Evolutionary conservation across 2,113 vertebrate genomes (phyloP).

Genomic region (Alligator mississippiensis): DNA sequence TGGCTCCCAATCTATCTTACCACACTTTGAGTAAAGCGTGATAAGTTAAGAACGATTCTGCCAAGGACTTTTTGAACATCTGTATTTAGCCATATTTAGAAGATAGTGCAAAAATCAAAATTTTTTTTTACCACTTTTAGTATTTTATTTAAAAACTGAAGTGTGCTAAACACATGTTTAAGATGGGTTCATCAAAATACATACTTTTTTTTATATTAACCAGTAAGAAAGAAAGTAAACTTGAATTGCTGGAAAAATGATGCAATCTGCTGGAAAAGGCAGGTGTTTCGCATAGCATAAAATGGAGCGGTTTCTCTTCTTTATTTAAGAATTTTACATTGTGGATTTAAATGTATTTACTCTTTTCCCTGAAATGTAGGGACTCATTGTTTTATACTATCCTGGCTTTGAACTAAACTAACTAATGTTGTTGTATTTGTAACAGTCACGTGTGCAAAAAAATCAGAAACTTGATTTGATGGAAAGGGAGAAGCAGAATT

Average conservation of each 20-base stretch:
- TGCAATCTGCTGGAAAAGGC: neutral
- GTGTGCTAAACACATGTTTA: neutral
- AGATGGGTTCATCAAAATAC: neutral
- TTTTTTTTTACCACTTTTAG: neutral
- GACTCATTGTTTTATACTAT: neutral
- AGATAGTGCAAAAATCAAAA: neutral
- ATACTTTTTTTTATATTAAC: neutral
- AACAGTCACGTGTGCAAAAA: rapidly evolving
- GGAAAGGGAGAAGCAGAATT: neutral
- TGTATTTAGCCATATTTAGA: too few species aligned
- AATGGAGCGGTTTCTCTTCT: rapidly evolving
- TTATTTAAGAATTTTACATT: neutral
- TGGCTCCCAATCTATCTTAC: too few species aligned
- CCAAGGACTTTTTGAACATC: too few species aligned
- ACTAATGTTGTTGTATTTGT: neutral
- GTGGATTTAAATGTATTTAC: neutral
- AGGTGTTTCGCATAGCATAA: neutral
- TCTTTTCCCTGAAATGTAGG: neutral
- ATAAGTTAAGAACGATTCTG: too few species aligned
- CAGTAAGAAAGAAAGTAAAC: too few species aligned
- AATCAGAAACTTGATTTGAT: neutral
- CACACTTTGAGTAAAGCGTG: too few species aligned
- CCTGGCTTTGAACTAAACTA: neutral
- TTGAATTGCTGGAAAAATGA: neutral
- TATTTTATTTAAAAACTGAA: neutral